Evolutionary conservation across 1,140 invertebrate species (phyloP).

Genomic region (Microvelia longipes): DNA sequence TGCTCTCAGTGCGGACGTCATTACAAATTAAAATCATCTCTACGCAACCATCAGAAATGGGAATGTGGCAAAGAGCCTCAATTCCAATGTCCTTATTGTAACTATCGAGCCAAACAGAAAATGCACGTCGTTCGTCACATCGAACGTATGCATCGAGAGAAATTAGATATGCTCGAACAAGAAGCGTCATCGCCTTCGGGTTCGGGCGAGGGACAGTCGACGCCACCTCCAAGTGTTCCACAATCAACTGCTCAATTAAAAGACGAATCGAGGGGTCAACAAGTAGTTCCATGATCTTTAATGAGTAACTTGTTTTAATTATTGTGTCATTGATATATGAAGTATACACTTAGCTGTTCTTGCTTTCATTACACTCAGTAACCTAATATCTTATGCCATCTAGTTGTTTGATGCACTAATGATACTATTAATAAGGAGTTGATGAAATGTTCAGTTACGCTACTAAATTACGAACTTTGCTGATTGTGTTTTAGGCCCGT

Average conservation of each 20-base stretch:
- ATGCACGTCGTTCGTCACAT: slow-evolving; percentile 67
- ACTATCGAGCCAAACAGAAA: slow-evolving; percentile 66
- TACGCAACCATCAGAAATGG: slow-evolving; percentile 74
- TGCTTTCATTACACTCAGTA: no score
- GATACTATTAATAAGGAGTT: no score
- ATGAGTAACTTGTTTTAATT: no score
- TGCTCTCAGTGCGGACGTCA: slow-evolving; percentile 62
- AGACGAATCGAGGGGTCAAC: not conserved
- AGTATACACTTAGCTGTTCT: no score
- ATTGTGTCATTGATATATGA: no score
- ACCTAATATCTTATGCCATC: no score
- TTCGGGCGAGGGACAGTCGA: not conserved
- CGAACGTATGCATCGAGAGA: slow-evolving; percentile 63
- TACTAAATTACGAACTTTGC: no score
- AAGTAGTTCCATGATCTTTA: not conserved
- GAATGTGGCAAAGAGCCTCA: slow-evolving; percentile 72
- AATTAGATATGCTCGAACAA: slow-evolving; percentile 21
- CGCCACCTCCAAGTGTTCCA: not conserved
- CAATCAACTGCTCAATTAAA: not conserved
- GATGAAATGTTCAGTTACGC: no score
- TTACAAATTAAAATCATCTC: slow-evolving; percentile 68
- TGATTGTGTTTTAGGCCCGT: no score
- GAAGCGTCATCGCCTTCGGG: not conserved
- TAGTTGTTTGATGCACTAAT: no score
- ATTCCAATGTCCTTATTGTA: slow-evolving; percentile 65